Percentiles rank a stretch among this genome's conserved stretches.
Conservation (phyloP, 2,797 vertebrate species). For the Dicrostonyx torquatus region DNA sequence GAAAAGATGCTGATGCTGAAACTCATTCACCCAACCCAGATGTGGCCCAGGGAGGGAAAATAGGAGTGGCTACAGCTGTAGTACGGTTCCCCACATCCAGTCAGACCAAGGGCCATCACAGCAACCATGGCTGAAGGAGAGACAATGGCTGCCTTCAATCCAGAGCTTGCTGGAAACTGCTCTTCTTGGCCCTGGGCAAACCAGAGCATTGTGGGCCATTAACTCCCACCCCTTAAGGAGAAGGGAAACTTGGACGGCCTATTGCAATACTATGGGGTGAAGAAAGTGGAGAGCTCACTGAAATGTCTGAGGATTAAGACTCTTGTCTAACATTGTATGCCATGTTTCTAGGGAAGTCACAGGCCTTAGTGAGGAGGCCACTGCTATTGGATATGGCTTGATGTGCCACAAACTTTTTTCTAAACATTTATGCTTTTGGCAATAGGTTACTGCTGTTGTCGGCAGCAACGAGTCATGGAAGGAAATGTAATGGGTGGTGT, state of each 20-base stretch:
- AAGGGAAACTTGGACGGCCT: background rate
- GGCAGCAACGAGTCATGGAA: background rate
- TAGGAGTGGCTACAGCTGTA: background rate
- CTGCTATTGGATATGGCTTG: background rate
- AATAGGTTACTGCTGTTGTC: background rate
- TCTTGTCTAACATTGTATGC: background rate
- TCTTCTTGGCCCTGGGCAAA: background rate
- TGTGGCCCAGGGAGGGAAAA: background rate
- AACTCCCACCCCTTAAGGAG: background rate
- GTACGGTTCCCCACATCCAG: background rate
- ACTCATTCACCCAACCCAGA: background rate
- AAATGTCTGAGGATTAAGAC: background rate
- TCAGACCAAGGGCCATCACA: background rate
- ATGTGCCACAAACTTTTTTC: background rate
- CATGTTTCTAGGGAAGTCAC: background rate
- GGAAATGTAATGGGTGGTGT: background rate
- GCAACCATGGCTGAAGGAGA: background rate
- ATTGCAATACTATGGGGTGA: background rate
- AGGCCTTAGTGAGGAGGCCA: too few relatives aligned
- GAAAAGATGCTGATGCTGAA: background rate
- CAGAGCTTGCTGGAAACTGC: too few relatives aligned
- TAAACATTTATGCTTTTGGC: background rate
- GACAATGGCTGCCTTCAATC: background rate
- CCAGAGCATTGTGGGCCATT: background rate
- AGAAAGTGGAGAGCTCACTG: background rate